Conservation (phyloP, 2,797 vertebrate species). For the Falco biarmicus region DNA sequence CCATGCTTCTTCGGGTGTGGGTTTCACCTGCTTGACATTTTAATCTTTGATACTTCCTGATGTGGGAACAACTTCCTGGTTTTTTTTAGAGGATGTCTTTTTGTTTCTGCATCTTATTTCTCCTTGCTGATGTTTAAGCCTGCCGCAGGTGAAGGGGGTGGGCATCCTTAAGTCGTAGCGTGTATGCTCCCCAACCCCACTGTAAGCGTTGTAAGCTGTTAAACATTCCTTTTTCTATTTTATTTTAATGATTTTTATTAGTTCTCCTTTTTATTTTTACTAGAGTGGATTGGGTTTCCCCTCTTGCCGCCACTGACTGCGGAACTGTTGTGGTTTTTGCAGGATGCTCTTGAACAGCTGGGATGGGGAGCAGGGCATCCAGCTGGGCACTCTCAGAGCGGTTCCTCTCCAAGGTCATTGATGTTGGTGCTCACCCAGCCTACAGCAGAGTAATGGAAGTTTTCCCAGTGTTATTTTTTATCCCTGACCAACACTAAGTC, state of each 20-base stretch:
- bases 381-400: accelerated
- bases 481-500: not conserved
- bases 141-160: not conserved
- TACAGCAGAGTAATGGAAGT: not conserved
- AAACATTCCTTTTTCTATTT: not conserved
- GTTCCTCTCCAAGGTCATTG: accelerated
- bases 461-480: not conserved
- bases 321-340: not conserved
- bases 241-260: not conserved
- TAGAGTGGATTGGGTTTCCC: not conserved
- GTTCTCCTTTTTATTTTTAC: not conserved
- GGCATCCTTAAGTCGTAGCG: not conserved
- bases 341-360: not conserved
- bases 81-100: not conserved
- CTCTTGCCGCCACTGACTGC: accelerated
- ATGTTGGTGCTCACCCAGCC: not conserved
- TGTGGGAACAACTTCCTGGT: not conserved
- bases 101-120: not conserved
- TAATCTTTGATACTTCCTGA: not conserved
- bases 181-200: accelerated
- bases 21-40: not conserved
- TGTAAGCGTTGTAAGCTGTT: not conserved
- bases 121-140: not conserved
- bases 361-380: not conserved
- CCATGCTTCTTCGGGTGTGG: too few species aligned